Conservation (phyloP, 2,113 vertebrate species). For the Acrocephalus arundinaceus region DNA sequence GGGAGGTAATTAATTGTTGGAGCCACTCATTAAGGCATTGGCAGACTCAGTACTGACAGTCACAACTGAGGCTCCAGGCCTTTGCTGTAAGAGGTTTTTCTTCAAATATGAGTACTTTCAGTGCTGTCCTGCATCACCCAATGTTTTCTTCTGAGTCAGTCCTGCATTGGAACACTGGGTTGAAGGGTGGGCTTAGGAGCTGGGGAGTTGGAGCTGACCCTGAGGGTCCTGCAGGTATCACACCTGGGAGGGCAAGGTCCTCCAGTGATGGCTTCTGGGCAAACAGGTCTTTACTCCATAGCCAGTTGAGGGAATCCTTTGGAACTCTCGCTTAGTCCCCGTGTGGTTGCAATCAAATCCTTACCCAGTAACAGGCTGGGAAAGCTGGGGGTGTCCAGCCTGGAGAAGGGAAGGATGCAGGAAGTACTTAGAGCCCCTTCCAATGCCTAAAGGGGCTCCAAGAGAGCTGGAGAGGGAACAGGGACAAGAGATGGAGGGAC, state of each 20-base stretch:
- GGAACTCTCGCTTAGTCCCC: accelerated
- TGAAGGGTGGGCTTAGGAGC: neutral
- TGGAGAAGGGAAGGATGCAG: neutral
- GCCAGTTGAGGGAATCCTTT: neutral
- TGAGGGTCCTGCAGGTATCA: neutral
- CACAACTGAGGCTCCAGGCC: neutral
- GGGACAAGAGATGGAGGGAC: neutral
- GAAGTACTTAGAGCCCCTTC: neutral
- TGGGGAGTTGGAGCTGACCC: neutral
- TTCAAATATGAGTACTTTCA: neutral
- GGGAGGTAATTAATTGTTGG: neutral
- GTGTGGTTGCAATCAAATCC: neutral
- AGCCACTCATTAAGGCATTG: neutral
- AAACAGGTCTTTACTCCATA: neutral
- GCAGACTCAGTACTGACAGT: neutral
- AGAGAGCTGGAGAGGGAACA: neutral
- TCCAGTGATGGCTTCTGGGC: neutral
- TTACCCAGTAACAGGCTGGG: neutral
- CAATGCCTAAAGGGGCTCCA: neutral
- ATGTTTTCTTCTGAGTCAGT: neutral
- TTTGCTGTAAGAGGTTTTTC: neutral
- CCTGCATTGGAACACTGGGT: accelerated
- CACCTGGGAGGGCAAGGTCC: neutral
- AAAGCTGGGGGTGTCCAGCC: neutral
- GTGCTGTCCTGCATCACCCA: neutral